Conservation (phyloP, 2,888 invertebrate genomes). For the Andricus curvator region DNA sequence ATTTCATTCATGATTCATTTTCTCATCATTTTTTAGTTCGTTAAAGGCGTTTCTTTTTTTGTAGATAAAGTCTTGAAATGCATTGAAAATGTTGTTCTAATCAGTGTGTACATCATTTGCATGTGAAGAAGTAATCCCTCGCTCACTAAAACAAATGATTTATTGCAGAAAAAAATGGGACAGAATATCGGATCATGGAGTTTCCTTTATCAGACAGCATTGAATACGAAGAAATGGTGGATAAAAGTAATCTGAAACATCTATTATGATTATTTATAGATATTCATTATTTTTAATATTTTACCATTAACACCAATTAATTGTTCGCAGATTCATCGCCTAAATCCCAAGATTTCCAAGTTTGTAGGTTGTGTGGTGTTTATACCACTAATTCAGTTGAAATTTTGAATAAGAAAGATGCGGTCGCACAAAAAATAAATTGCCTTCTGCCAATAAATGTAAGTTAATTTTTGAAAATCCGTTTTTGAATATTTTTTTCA, state of each 20-base stretch:
- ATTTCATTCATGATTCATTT: neutral
- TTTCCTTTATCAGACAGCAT: neutral
- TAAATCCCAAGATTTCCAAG: neutral
- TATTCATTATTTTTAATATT: neutral
- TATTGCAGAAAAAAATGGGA: slow-evolving; percentile 12
- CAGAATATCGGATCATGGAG: slow-evolving; percentile 21
- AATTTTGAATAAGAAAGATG: neutral
- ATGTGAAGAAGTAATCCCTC: neutral
- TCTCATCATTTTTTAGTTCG: neutral
- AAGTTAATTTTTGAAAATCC: neutral
- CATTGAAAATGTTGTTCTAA: no score
- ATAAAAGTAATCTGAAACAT: neutral
- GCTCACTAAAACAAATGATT: neutral
- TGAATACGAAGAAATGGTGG: neutral
- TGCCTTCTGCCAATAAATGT: neutral
- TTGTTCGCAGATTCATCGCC: neutral
- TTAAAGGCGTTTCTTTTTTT: no score
- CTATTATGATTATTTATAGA: neutral
- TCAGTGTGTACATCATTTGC: neutral
- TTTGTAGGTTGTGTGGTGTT: slow-evolving; percentile 8
- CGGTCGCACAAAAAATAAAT: neutral
- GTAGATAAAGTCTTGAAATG: no score
- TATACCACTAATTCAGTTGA: neutral
- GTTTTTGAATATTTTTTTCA: neutral
- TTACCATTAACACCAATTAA: neutral